Evolutionary conservation across 2,113 vertebrate genomes (phyloP), one percentile per base, ranked within the genome.

Genomic region (Mesembrinibis cayennensis): DNA sequence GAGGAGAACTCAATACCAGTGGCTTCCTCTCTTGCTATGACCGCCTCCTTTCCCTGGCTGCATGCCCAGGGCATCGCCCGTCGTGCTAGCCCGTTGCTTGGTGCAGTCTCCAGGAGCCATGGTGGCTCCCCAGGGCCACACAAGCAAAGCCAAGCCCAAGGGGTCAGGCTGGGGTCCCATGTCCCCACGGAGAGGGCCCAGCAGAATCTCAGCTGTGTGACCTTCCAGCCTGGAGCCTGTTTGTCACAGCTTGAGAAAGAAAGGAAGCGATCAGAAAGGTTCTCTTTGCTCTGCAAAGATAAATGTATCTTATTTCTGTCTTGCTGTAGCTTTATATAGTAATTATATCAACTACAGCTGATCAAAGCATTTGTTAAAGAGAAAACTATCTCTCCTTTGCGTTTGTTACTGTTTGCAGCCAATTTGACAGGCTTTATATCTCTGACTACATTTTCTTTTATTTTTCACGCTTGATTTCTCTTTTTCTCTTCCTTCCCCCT

Each of bases 311-410:
- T 97, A 97, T 98, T 98, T 97, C 97, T 97, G 97, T 97, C 97
- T 97, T 96, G 90, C 97, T 96, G 96, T 74, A 98, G 97, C 98
- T 98, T 98, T 98, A 97, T 98, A 95, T 98, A 98, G 98, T 98
- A 98, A 98, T 98, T 98, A 98, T 98, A 98, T 98, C 98, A 98
- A 97, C 97, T 96, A 93, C 91, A 94, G 96, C 95, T 97, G 98
- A 98, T 98, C 98, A 98, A 98, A 98, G 98, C 98, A 98, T 97
- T 98, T 98, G 98, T 98, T 98, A 98, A 97, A 97, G 97, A 96
- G 98, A 98, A 97, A 98, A 95, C 97, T 98, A 95, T 98, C 97
- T 98, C 97, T 97, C 96, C 96, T 97, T 86, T 97, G 97, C 97
- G 98, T 98, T 98, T 98, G 97, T 98, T 98, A 90, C 87, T 91